Base-by-base conservation (phyloP, 2,888 invertebrate genomes). In the Linnaemya tessellans region DNA sequence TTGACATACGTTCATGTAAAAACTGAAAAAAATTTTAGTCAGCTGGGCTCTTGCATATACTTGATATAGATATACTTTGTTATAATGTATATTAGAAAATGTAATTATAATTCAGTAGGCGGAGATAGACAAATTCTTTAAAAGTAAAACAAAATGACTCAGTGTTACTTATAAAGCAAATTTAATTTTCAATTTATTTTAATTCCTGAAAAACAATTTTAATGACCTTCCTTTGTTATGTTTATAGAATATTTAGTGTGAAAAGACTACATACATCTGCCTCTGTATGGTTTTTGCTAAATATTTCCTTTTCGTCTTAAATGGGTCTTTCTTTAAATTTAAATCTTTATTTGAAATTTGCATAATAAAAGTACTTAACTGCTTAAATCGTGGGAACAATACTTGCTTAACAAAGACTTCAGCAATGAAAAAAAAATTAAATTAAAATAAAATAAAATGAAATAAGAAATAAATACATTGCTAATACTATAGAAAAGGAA, bases 321-420 rank as follows among this genome's bases (percentile, higher is more conserved):
- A 5, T 9, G 7, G 15, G 13, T 11, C 15, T 46, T 60, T 51
- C 4, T 51, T 1, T 60, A 13, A 38, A 18, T 25, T 54, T 43
- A 79, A 54, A 70, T 70, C 70, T 79, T 62, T 20, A 62, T 70
- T 70, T 62, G 62, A 70, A 90, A 90, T 90, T 90, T 90, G 88
- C 89, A 90, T 87, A 43, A 77, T 80, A 85, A 74, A 84, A 18
- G 74, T 43, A 11, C 56, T 77, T 38, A 84, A 84, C 38, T 3
- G 11, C 11, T 41, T 41, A 79, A 79, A 25, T 15, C 54, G 49
- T 49, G 60, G 60, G 10, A 67, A 77, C 22, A 67, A 62, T 15
- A 80, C 65, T 65, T 65, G 22, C 49, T 56, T 20, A 71, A 64
- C 54, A 80, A 73, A 65, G 46, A 49, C 10, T 20, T 41, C 15